These are phyloP conservation scores for Latrodectus elegans DNA, from an alignment of 2,888 invertebrate species.

Conservation along the genomic window DNA sequence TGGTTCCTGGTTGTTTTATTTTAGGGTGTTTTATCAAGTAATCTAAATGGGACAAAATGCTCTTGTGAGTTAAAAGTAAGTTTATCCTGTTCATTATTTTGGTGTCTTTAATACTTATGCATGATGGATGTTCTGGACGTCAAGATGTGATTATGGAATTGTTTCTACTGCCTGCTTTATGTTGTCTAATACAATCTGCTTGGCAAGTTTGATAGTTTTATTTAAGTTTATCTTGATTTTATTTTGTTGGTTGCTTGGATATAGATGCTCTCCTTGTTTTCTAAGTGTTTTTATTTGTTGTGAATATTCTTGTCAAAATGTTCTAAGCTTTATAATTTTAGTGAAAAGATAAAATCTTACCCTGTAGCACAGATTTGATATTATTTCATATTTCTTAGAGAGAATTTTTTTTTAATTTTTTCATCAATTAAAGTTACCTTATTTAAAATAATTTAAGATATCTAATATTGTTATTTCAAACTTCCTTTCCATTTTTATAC, in stretches of 20 bases:
- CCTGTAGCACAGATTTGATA: too few relatives aligned
- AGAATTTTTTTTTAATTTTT: too few relatives aligned
- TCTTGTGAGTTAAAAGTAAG: constrained; percentile 67
- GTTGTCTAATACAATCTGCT: not conserved
- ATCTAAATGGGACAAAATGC: constrained; percentile 62
- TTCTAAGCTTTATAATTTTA: too few relatives aligned
- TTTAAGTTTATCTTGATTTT: not conserved
- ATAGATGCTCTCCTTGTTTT: not conserved
- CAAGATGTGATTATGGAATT: constrained; percentile 1
- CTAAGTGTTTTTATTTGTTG: not conserved
- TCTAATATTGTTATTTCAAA: too few relatives aligned
- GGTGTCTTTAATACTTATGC: constrained; percentile 37
- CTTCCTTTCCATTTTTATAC: too few relatives aligned
- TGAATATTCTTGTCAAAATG: not conserved
- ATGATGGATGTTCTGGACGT: constrained; percentile 40
- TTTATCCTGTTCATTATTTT: constrained; percentile 21
- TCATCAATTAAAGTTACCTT: too few relatives aligned
- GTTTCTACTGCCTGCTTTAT: constrained; percentile 4
- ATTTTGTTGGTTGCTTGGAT: not conserved
- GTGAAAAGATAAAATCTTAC: too few relatives aligned
- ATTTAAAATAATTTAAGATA: too few relatives aligned
- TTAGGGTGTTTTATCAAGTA: constrained; percentile 60
- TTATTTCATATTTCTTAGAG: too few relatives aligned
- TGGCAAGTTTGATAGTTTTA: too few relatives aligned
- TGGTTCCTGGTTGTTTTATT: constrained; percentile 51